Evolutionary conservation across 2,888 invertebrate species (phyloP).

Genomic region (Agrochola lychnidis): DNA sequence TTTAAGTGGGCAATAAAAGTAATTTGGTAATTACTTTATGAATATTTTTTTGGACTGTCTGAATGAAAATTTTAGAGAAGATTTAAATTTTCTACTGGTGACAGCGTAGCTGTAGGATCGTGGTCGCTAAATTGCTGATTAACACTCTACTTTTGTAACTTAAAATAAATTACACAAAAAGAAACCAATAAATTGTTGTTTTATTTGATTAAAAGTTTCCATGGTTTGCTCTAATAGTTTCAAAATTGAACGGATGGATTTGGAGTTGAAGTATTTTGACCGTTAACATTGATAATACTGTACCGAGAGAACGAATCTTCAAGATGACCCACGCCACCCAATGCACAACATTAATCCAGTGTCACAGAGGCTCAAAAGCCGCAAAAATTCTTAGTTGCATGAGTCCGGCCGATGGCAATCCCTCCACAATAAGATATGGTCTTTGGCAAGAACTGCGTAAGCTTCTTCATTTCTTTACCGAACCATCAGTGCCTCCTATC

Average conservation of each 20-base stretch:
- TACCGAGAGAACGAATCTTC: no score
- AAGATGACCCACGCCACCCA: no score
- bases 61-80: background rate
- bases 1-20: slow-evolving; percentile 56
- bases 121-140: no score
- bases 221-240: background rate
- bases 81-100: background rate
- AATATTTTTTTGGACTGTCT: slow-evolving; percentile 32
- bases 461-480: no score
- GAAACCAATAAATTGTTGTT: background rate
- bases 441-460: no score
- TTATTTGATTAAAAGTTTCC: background rate
- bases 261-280: background rate
- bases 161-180: background rate
- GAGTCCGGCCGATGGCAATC: no score
- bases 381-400: no score
- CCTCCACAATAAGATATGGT: no score
- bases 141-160: background rate
- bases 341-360: no score
- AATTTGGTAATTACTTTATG: slow-evolving; percentile 50
- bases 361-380: no score
- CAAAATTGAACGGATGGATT: background rate
- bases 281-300: background rate
- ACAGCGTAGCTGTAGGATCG: background rate
- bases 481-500: no score